Percentiles rank a stretch among this genome's conserved stretches.
Evolutionary conservation across 2,797 vertebrate species (phyloP).

Genomic region (Acridotheres tristis): DNA sequence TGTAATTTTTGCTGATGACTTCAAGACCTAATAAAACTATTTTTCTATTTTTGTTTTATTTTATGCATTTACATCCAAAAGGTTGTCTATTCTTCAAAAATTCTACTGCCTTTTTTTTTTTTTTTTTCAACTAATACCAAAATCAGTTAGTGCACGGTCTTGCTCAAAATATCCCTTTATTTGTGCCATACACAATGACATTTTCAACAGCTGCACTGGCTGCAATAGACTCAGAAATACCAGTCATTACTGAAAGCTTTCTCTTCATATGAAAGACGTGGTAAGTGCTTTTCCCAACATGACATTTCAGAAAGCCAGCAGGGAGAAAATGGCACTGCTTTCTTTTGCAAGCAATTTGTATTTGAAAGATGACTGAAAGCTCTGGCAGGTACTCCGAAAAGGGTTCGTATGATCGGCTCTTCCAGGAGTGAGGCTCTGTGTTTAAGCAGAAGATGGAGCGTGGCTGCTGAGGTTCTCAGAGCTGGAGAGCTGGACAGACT

Average conservation of each 20-base stretch:
- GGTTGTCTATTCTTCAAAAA: not conserved
- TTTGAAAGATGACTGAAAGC: constrained; percentile 10
- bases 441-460: not conserved
- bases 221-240: not conserved
- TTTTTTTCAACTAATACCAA: not conserved
- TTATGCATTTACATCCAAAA: not conserved
- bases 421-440: not conserved
- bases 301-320: constrained; percentile 9
- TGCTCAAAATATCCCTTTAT: not conserved
- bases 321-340: constrained; percentile 16
- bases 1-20: not conserved
- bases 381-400: not conserved
- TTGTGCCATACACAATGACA: not conserved
- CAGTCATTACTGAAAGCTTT: constrained; percentile 8
- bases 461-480: not conserved
- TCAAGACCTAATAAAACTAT: not conserved
- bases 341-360: not conserved
- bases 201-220: not conserved
- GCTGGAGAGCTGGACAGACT: not conserved
- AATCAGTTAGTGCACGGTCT: not conserved
- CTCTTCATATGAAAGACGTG: not conserved
- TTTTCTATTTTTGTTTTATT: not conserved
- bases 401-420: fast-evolving
- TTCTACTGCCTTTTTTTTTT: not conserved
- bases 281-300: constrained; percentile 14